Base-by-base conservation (phyloP, 2,113 vertebrate genomes). In the Polypterus bichir region DNA sequence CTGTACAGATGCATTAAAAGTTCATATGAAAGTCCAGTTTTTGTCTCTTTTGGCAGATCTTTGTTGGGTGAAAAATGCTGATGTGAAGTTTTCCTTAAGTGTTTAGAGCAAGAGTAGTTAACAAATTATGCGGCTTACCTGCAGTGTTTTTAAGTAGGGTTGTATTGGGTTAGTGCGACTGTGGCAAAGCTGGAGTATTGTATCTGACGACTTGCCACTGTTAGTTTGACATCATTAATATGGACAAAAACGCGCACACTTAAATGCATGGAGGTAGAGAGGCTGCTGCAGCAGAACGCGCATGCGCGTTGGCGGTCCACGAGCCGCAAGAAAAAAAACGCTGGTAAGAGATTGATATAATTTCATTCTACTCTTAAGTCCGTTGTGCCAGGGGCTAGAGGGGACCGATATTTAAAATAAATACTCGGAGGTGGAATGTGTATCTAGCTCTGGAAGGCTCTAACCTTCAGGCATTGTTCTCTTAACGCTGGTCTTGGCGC, bases 241-340 rank as follows among this genome's bases (percentile, higher is more conserved):
- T 27, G 27, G 27, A 27, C 27, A 27, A 27, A 27, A 27, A 27
- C 27, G 27, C 27, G 27, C 27, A 27, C 27, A 27, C 27, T 27
- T 27, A 27, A 27, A 27, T 27, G 27, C 27, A 27, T 27, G 27
- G 27, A 27, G 27, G 27, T 27, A 27, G 27, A 27, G 27, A 27
- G 27, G 27, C 27, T 27, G 27, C 27, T 27, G 27, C 27, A 27
- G 27, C 27, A 27, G 27, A 27, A 27, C 27, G 69, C 83, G 85
- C 85, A 83, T 81, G 85, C 85, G 85, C 77, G 75, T 44, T 79
- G 4, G 1, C 48, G 67, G 53, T 62, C 59, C 68, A 66, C 70
- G 76, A 80, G 76, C 76, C 77, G 85, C 83, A 84, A 80, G 78
- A 83, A 79, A 79, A 75, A 74, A 27, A 27, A 27, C 71, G 79